Evolutionary conservation across 2,888 invertebrate species (phyloP).

Genomic region (Perizoma flavofasciatum): DNA sequence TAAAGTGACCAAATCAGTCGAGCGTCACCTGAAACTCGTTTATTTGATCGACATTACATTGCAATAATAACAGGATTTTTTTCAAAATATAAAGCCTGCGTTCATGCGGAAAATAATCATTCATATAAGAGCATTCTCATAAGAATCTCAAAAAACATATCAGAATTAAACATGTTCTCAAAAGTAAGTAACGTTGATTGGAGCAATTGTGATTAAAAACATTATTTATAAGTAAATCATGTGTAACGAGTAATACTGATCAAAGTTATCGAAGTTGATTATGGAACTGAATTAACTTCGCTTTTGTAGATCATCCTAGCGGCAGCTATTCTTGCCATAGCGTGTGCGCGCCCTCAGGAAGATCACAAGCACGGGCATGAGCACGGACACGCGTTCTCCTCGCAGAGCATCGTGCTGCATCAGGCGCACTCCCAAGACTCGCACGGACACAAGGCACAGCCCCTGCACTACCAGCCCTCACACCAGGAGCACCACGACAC

Average conservation of each 20-base stretch:
- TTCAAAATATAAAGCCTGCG: background rate
- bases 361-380: conserved; percentile 29
- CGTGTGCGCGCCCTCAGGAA: conserved; percentile 19
- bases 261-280: background rate
- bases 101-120: background rate
- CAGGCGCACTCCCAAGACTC: conserved; percentile 29
- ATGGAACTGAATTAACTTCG: too few species aligned
- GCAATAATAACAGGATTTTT: background rate
- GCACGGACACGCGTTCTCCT: conserved; percentile 44
- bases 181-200: background rate
- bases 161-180: background rate
- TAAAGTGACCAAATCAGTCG: conserved; percentile 1
- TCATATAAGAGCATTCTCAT: background rate
- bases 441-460: conserved; percentile 6
- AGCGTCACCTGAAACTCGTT: background rate
- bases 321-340: conserved; percentile 10
- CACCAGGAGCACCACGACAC: conserved; percentile 15
- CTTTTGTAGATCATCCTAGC: conserved; percentile 12
- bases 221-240: too few species aligned
- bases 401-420: conserved; percentile 53
- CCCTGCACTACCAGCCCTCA: conserved; percentile 11
- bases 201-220: too few species aligned
- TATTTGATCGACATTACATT: background rate
- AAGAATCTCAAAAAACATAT: background rate
- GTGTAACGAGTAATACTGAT: too few species aligned